phyloP scores from a whole-genome alignment of 64 coral and sea anemone genomes.

The Dendrophyllia cribrosa region DNA sequence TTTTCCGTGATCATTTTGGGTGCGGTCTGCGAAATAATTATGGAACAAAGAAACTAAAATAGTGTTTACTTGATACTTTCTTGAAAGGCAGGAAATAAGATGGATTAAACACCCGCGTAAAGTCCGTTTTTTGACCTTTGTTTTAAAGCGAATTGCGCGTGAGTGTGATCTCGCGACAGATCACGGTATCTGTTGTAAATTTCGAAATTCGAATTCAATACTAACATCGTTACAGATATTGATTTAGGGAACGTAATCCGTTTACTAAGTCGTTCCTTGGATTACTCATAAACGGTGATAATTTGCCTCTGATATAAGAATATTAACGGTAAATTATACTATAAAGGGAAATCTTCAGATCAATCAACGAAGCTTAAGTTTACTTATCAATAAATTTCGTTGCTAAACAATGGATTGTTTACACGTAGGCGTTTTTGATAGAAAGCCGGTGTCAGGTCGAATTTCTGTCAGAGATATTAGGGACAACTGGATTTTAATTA shows the following conservation, averaged over 20 bases:
- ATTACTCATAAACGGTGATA: too few species aligned
- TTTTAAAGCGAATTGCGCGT: neutral
- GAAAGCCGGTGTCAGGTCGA: too few species aligned
- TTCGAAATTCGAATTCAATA: slow-evolving; percentile 19
- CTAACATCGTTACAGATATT: neutral
- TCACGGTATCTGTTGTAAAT: neutral
- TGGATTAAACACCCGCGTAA: neutral
- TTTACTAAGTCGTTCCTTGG: neutral
- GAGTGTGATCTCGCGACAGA: neutral
- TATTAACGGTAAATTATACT: too few species aligned
- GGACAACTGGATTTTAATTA: too few species aligned
- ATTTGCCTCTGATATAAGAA: too few species aligned
- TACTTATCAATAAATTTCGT: neutral
- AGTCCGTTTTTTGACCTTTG: slow-evolving; percentile 1
- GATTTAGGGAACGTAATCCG: neutral
- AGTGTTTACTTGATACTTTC: neutral
- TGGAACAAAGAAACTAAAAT: slow-evolving; percentile 23
- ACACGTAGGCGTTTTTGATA: too few species aligned
- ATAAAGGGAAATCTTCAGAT: too few species aligned
- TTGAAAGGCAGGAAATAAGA: neutral
- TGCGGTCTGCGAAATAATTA: slow-evolving; percentile 16
- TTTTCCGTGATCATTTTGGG: neutral
- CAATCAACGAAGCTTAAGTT: neutral
- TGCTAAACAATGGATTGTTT: neutral
- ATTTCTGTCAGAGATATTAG: too few species aligned